A percentile compares a stretch with the other conserved stretches of the same genome.
These are phyloP conservation scores for Branchinecta lindahli DNA, from an alignment of 1,140 invertebrate genomes.

Conservation along the genomic window DNA sequence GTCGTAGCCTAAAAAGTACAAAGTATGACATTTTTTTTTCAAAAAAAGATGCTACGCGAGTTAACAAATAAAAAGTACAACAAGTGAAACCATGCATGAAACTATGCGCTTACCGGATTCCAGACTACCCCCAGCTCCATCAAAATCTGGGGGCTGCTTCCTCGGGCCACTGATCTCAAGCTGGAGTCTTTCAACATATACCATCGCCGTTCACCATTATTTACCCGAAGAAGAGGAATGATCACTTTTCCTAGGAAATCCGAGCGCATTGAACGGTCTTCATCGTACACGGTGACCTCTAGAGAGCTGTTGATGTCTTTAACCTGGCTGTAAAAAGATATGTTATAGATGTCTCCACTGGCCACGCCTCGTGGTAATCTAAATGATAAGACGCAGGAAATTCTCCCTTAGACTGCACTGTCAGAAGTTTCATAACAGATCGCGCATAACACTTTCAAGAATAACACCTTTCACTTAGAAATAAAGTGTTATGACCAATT, in stretches of 20 bases:
- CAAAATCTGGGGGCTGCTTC: slow-evolving; percentile 71
- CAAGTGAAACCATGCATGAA: not conserved
- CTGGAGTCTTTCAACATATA: slow-evolving; percentile 95
- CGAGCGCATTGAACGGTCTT: slow-evolving; percentile 93
- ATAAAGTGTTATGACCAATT: too few relatives aligned
- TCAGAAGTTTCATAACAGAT: too few relatives aligned
- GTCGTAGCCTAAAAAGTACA: slow-evolving; percentile 4
- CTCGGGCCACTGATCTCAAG: slow-evolving; percentile 68
- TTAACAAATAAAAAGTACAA: not conserved
- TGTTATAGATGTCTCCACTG: not conserved
- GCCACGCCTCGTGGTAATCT: too few relatives aligned
- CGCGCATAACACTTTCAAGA: too few relatives aligned
- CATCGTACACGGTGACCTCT: slow-evolving; percentile 95
- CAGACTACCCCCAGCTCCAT: slow-evolving; percentile 82
- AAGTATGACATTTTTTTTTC: slow-evolving; percentile 7
- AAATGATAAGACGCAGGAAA: too few relatives aligned
- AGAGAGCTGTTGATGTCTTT: slow-evolving; percentile 92
- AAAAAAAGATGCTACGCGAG: not conserved
- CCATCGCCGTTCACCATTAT: slow-evolving; percentile 85
- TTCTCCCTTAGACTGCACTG: too few relatives aligned
- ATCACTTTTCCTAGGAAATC: slow-evolving; percentile 91
- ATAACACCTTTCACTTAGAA: too few relatives aligned
- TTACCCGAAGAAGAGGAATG: slow-evolving; percentile 71
- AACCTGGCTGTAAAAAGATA: slow-evolving; percentile 55
- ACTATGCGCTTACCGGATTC: slow-evolving; percentile 58